Conservation (phyloP, 2,797 vertebrate species). For the Chloroceryle amazona region DNA sequence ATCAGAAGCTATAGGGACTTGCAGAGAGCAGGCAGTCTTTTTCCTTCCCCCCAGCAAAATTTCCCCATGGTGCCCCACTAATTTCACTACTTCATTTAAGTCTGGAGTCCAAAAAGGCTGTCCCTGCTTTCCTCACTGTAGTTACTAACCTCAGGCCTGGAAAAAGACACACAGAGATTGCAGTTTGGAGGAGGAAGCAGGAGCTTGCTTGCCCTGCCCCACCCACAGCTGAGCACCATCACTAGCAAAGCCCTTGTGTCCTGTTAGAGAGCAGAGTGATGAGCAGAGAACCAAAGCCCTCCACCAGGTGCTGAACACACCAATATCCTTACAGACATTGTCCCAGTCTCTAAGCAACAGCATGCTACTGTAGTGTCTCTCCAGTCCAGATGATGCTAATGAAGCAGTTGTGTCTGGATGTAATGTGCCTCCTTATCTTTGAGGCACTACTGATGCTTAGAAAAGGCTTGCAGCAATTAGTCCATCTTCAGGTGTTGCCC, state of each 20-base stretch:
- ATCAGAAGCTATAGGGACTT: background rate
- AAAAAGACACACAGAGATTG: background rate
- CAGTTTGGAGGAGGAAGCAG: background rate
- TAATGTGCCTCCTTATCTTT: background rate
- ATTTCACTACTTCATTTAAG: background rate
- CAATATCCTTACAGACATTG: background rate
- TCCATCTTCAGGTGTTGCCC: background rate
- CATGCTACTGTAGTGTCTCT: background rate
- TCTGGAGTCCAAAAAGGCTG: background rate
- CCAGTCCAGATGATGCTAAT: background rate
- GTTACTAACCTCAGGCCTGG: background rate
- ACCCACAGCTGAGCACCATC: background rate
- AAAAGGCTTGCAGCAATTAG: conserved; percentile 26
- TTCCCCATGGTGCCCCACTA: background rate
- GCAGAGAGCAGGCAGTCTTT: background rate
- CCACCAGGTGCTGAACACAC: background rate
- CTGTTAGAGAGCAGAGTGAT: background rate
- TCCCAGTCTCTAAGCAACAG: background rate
- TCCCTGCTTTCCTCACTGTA: background rate
- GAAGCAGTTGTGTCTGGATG: background rate
- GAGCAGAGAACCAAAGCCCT: background rate
- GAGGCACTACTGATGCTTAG: background rate
- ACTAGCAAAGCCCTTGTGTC: background rate
- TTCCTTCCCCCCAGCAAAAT: background rate
- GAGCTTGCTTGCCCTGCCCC: background rate